Evolutionary conservation across 2,113 vertebrate genomes (phyloP).

Genomic region (Aleadryas rufinucha): DNA sequence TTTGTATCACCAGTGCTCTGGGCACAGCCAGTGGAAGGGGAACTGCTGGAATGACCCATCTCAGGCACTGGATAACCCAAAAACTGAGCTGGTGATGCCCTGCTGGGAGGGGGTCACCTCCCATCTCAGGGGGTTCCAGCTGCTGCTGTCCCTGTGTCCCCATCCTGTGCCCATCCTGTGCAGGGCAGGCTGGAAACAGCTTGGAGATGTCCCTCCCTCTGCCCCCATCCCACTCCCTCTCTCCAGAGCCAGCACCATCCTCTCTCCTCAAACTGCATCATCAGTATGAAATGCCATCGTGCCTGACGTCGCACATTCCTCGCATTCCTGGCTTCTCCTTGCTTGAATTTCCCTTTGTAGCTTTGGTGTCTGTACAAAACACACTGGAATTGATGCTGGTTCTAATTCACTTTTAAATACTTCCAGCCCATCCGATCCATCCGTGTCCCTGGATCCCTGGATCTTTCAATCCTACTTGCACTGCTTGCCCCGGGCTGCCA

Average conservation of each 20-base stretch:
- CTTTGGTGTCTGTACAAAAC: background rate
- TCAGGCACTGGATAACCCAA: background rate
- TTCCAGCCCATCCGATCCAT: background rate
- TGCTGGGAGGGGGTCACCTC: background rate
- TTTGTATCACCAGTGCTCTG: background rate
- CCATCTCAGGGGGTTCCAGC: rapidly evolving
- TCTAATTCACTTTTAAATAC: background rate
- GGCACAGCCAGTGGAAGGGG: background rate
- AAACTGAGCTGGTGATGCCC: background rate
- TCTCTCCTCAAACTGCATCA: background rate
- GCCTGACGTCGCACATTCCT: background rate
- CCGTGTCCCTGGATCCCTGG: background rate
- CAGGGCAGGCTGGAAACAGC: background rate
- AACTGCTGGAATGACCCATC: background rate
- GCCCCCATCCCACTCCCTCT: background rate
- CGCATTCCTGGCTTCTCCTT: background rate
- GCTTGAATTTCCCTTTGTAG: background rate
- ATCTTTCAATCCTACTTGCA: background rate
- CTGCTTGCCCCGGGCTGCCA: background rate
- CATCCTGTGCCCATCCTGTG: background rate
- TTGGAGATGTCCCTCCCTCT: background rate
- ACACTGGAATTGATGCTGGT: background rate
- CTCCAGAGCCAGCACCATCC: background rate
- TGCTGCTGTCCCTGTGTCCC: rapidly evolving
- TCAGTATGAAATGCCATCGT: background rate